These are phyloP conservation scores for Rhynchomys soricoides DNA, from an alignment of 2,113 vertebrate genomes.

Conservation along the genomic window DNA sequence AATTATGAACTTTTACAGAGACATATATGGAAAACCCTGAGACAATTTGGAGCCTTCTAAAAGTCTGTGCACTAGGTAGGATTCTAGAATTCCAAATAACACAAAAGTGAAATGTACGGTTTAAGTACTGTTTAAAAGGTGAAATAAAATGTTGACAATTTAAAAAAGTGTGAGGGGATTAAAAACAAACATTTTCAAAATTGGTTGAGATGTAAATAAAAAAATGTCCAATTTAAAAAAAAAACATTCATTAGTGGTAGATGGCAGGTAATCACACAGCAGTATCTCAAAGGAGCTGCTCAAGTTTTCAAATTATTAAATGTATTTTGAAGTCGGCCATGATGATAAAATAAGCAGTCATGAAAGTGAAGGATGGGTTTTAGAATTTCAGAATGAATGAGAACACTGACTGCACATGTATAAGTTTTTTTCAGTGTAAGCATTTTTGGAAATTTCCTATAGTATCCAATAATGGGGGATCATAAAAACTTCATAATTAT, in stretches of 20 bases:
- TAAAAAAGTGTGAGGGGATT: not conserved
- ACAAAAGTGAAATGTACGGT: not conserved
- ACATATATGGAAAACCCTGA: not conserved
- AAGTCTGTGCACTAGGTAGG: accelerated
- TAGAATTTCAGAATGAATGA: not conserved
- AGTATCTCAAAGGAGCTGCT: not conserved
- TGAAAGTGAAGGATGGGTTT: not conserved
- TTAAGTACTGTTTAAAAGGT: too few species aligned
- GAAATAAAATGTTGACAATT: not conserved
- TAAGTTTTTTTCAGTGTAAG: not conserved
- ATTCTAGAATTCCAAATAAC: not conserved
- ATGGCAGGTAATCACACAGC: not conserved
- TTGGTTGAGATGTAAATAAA: too few species aligned
- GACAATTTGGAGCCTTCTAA: not conserved
- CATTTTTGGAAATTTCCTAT: not conserved
- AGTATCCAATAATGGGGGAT: not conserved
- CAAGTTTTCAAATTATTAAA: too few species aligned
- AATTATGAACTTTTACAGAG: not conserved
- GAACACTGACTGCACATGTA: not conserved
- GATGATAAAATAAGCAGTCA: not conserved
- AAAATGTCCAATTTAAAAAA: too few species aligned
- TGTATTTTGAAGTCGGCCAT: not conserved
- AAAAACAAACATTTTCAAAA: not conserved
- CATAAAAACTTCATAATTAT: not conserved
- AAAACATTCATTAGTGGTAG: too few species aligned